Base-by-base conservation (phyloP, 1,140 invertebrate species). In the Drosophila ficusphila region DNA sequence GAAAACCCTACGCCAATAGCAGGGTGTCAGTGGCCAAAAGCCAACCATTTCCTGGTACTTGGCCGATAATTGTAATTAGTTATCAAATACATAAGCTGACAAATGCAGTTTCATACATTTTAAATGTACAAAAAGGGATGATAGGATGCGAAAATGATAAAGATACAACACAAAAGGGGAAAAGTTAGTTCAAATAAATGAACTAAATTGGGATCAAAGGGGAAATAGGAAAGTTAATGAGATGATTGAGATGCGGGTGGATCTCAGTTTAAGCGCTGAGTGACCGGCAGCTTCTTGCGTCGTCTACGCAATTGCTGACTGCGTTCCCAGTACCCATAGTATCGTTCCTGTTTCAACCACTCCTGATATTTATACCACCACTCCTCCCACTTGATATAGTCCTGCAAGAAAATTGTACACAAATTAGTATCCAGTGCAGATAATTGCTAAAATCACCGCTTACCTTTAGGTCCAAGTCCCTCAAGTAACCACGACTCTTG, bases 291-390 rank as follows among this genome's bases (percentile, higher is more conserved):
- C 57, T 92, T 91, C 89, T 93, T 91, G 88, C 90, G 72, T 79
- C 93, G 31, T 61, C 92, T 42, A 88, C 93, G 71, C 89, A 93
- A 78, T 75, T 90, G 89, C 58, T 90, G 90, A 53, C 90, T 90
- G 25, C 93, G 93, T 39, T 94, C 93, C 95, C 95, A 96, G 57
- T 95, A 94, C 91, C 96, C 95, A 88, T 96, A 96, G 67, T 95
- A 95, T 47, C 95, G 93, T 91, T 97, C 96, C 23, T 95, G 94
- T 83, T 97, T 96, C 60, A 97, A 91, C 97, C 96, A 97, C 91
- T 97, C 96, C 91, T 97, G 96, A 92, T 97, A 97, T 79, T 96
- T 96, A 91, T 97, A 97, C 96, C 96, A 97, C 97, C 97, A 97
- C 91, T 97, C 96, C 92, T 97, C 97, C 96, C 96, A 97, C 90